Evolutionary conservation across 2,113 vertebrate genomes (phyloP), one percentile per base, ranked within the genome.

Genomic region (Sclerurus mexicanus): DNA sequence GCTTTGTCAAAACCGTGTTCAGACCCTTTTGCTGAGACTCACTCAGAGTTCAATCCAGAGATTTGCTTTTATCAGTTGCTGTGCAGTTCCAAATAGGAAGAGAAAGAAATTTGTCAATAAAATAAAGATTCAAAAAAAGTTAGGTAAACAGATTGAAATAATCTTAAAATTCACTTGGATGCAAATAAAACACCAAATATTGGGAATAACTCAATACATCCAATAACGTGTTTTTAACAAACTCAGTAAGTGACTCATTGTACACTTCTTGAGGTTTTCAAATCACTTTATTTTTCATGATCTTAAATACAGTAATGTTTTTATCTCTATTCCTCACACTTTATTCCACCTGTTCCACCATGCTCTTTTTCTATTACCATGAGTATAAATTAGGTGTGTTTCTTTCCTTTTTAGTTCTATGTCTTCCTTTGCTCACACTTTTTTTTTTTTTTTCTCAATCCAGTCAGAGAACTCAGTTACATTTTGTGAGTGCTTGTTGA

Each of bases 371-470:
- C 25, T 52, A 1, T 63, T 18, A 42, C 19, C 3, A 78, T 27
- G 8, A 14, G 2, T 49, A 30, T 37, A 58, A 56, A 35, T 35
- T 39, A 30, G 1, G 16, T 9, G 40, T 10, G 40, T 4, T 14
- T 22, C 17, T 37, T 37, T 18, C 1, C 0, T 6, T 64, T 40
- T 35, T 9, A 7, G 3, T 56, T 16, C 7, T 14, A 44, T 27
- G 14, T 62, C 39, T 20, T 6, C 23, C 24, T 60, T 68, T 28
- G 9, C 9, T 1, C 28, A 18, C 14, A 10, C 11, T 33, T 30
- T 71, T 17, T 23, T 31, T 4, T 19, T n/a, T 23, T 23, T 17
- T 23, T 7, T 7, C 2, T 27, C 25, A n/a, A 30, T 10, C 7
- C 23, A 58, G 37, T 37, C 28, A 90, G 39, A 67, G 18, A 82